phyloP scores from a whole-genome alignment of 2,797 vertebrate species.

The Apogon talboti region DNA sequence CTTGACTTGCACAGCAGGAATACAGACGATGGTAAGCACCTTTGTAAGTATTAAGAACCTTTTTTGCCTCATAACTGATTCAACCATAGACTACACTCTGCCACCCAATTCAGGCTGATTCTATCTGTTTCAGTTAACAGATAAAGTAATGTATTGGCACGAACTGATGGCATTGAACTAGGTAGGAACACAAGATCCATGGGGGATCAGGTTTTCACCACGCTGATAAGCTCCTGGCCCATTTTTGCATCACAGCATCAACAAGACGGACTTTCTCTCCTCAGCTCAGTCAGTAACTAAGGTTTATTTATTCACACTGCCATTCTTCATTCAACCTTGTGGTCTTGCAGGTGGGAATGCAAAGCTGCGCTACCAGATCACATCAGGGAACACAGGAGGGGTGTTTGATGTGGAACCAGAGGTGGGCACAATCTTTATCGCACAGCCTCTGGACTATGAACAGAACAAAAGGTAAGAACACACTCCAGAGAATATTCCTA shows the following conservation, averaged over 20 bases:
- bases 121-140: slow-evolving; percentile 20
- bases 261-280: background rate
- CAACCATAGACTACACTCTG: background rate
- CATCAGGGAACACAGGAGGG: slow-evolving; percentile 88
- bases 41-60: background rate
- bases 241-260: background rate
- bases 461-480: slow-evolving; percentile 82
- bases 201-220: slow-evolving; percentile 13
- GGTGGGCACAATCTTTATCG: slow-evolving; percentile 89
- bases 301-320: slow-evolving; percentile 7
- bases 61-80: slow-evolving; percentile 1
- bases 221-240: slow-evolving; percentile 2
- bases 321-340: slow-evolving; percentile 3
- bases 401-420: slow-evolving; percentile 90
- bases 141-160: slow-evolving; percentile 19
- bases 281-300: background rate
- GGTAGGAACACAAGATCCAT: background rate
- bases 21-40: background rate
- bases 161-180: slow-evolving; percentile 8
- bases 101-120: slow-evolving; percentile 1
- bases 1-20: background rate
- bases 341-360: slow-evolving; percentile 86
- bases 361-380: slow-evolving; percentile 93
- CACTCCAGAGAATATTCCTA: background rate
- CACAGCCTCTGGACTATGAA: slow-evolving; percentile 91